Evolutionary conservation across 1,140 invertebrate species (phyloP).

Genomic region (Odontomachus brunneus): DNA sequence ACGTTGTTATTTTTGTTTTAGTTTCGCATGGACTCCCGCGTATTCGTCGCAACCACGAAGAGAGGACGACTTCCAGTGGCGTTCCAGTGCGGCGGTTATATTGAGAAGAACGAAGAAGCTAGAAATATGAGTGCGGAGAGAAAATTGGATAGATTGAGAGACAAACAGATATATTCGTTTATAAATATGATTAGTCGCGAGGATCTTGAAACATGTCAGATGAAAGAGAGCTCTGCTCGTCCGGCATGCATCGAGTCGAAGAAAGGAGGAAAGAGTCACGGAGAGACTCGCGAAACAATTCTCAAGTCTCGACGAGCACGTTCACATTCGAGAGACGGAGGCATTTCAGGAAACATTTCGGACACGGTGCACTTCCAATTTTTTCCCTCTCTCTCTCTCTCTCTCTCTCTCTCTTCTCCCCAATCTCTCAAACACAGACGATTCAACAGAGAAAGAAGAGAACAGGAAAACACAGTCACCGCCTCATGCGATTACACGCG

Average conservation of each 20-base stretch:
- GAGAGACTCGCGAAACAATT: neutral
- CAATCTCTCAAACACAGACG: constrained; percentile 23
- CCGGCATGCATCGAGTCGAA: constrained; percentile 49
- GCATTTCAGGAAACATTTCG: neutral
- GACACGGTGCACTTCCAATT: neutral
- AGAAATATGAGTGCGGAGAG: constrained; percentile 14
- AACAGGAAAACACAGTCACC: neutral
- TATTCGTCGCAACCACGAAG: neutral
- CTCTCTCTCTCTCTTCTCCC: neutral
- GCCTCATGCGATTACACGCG: constrained; percentile 58
- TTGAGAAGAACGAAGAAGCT: constrained; percentile 2
- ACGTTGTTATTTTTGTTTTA: constrained; percentile 34
- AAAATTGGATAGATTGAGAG: constrained; percentile 69
- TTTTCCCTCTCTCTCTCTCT: neutral
- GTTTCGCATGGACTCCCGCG: neutral
- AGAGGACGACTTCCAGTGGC: neutral
- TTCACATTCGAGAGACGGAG: constrained; percentile 17
- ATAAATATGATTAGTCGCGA: constrained; percentile 47
- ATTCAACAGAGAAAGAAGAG: neutral
- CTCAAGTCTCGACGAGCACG: neutral
- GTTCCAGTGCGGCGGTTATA: constrained; percentile 14
- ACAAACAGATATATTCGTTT: constrained; percentile 62
- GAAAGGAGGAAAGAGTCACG: neutral
- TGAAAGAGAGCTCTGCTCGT: constrained; percentile 26
- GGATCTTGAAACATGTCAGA: constrained; percentile 3